A percentile compares a stretch with the other conserved stretches of the same genome.
These are phyloP conservation scores for Eupithecia subumbrata DNA, from an alignment of 2,888 invertebrate species.

Conservation along the genomic window DNA sequence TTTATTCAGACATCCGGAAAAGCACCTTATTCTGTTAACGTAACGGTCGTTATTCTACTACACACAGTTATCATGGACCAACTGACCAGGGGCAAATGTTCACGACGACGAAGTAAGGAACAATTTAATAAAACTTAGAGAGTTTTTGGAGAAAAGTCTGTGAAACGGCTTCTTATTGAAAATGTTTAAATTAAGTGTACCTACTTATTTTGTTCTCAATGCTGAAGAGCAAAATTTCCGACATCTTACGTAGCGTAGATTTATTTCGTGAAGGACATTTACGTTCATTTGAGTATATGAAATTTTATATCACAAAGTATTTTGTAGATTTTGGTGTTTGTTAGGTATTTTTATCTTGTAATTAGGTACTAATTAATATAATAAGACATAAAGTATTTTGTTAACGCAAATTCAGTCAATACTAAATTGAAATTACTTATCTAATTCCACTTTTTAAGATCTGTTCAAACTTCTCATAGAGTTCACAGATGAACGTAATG, in stretches of 20 bases:
- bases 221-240: neutral
- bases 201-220: neutral
- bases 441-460: neutral
- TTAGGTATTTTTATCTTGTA: too few relatives aligned
- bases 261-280: neutral
- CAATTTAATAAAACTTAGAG: neutral
- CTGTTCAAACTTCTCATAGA: neutral
- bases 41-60: neutral
- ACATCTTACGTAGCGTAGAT: neutral
- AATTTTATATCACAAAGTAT: neutral
- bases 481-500: neutral
- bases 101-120: neutral
- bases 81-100: neutral
- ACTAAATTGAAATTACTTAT: neutral
- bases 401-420: too few relatives aligned
- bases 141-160: neutral
- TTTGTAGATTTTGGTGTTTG: too few relatives aligned
- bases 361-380: too few relatives aligned
- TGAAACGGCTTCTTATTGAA: neutral
- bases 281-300: neutral
- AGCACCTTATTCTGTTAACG: slow-evolving; percentile 5
- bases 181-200: too few relatives aligned
- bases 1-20: neutral
- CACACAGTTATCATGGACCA: neutral
- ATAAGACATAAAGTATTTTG: too few relatives aligned